Percentiles rank a stretch among this genome's conserved stretches.
These are phyloP conservation scores for Isoperla grammatica DNA, from an alignment of 2,888 invertebrate species.

Conservation along the genomic window DNA sequence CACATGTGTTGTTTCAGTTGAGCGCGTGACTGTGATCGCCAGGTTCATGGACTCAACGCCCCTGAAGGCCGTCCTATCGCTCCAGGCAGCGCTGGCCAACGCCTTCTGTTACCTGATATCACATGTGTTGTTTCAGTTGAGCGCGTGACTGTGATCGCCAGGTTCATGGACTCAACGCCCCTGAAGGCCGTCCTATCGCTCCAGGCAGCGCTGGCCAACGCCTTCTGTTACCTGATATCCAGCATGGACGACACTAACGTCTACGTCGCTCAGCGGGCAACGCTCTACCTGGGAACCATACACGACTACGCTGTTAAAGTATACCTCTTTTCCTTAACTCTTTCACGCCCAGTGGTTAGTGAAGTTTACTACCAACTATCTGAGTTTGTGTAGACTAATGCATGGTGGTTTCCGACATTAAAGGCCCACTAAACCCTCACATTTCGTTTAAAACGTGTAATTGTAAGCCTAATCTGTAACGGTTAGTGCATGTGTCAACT, in stretches of 20 bases:
- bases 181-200: constrained; percentile 74
- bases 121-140: constrained; percentile 80
- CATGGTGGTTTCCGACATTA: too few species aligned
- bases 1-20: constrained; percentile 63
- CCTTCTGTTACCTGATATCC: constrained; percentile 93
- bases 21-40: constrained; percentile 88
- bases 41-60: constrained; percentile 89
- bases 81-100: constrained; percentile 92
- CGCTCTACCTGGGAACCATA: constrained; percentile 87
- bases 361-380: neutral
- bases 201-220: constrained; percentile 91
- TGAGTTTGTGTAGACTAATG: too few species aligned
- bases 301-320: constrained; percentile 84
- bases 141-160: constrained; percentile 85
- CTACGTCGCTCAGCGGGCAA: constrained; percentile 89
- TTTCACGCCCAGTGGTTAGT: neutral
- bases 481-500: too few species aligned
- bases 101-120: constrained; percentile 96
- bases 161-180: constrained; percentile 88
- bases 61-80: constrained; percentile 69
- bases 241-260: constrained; percentile 95
- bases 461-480: too few species aligned
- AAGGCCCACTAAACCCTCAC: too few species aligned
- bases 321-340: constrained; percentile 35
- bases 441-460: too few species aligned